Evolutionary conservation across 2,888 invertebrate genomes (phyloP).

Genomic region (Nomada fabriciana): DNA sequence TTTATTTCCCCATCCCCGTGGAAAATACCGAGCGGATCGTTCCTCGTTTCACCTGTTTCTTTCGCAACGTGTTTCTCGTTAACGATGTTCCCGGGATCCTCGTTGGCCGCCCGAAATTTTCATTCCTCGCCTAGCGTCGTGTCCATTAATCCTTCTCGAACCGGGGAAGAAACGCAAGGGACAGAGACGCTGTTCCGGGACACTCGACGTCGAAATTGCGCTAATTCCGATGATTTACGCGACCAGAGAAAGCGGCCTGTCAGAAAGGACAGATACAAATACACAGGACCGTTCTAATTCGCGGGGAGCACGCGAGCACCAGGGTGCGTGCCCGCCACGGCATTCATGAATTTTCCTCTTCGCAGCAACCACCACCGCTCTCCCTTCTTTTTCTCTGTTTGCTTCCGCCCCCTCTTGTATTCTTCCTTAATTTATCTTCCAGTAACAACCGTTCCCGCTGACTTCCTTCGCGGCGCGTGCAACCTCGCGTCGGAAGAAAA

Average conservation of each 20-base stretch:
- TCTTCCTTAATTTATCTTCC: slow-evolving; percentile 64
- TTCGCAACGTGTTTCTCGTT: not conserved
- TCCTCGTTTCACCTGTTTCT: not conserved
- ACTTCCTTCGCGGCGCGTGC: slow-evolving; percentile 36
- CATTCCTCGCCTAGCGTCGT: slow-evolving; percentile 21
- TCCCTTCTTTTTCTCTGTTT: slow-evolving; percentile 21
- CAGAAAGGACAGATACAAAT: slow-evolving; percentile 67
- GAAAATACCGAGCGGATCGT: slow-evolving; percentile 10
- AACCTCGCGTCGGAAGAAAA: slow-evolving; percentile 34
- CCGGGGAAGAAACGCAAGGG: slow-evolving; percentile 24
- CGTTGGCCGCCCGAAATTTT: slow-evolving; percentile 11
- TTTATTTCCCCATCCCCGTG: slow-evolving; percentile 2
- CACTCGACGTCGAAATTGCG: slow-evolving; percentile 64
- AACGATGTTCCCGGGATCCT: slow-evolving; percentile 7
- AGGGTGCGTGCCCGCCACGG: slow-evolving; percentile 42
- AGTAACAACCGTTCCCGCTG: slow-evolving; percentile 47
- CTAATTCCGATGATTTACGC: slow-evolving; percentile 66
- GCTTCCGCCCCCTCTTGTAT: slow-evolving; percentile 29
- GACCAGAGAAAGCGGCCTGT: slow-evolving; percentile 50
- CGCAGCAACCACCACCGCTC: slow-evolving; percentile 3
- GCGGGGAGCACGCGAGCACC: slow-evolving; percentile 64
- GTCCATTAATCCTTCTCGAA: slow-evolving; percentile 33
- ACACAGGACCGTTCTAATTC: slow-evolving; percentile 61
- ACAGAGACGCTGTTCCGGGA: slow-evolving; percentile 39
- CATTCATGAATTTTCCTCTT: slow-evolving; percentile 53